Evolutionary conservation across 1,140 invertebrate species (phyloP), one percentile per base, ranked within the genome.

Genomic region (Hyles euphorbiae): DNA sequence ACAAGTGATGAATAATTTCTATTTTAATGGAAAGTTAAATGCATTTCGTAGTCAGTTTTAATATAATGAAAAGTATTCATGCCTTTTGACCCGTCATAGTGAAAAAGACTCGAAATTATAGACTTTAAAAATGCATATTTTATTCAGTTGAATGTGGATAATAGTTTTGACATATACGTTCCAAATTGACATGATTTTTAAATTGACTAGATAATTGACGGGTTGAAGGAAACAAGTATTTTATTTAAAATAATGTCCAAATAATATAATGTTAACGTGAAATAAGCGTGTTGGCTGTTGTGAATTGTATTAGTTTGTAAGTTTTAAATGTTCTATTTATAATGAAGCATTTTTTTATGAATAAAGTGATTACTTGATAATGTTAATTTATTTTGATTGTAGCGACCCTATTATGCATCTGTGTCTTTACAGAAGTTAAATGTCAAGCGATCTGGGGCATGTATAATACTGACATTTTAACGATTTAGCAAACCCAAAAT

Each of bases 271-370:
- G 34, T 47, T 48, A 48, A 56, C 46, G 62, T 69, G 58, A 46
- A 61, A 54, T 44, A 44, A 54, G 40, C 34, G 58, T 71, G 69
- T 67, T 61, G 73, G 74, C 69, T 81, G 74, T 83, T 86, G 67
- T 76, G 77, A 74, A 69, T 77, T 78, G 64, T 81, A 73, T 60
- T 75, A 57, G 61, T 67, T 40, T 40, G 60, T 72, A 75, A 76
- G 71, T 73, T 78, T 68, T 70, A 67, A 73, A 82, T 76, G 74
- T 85, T 78, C 65, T 79, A 83, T 87, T 85, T 85, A 85, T 81
- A 86, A 76, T 75, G 74, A 85, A 66, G 73, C 77, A 84, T 87
- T 85, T 86, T 84, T 78, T 76, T 71, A 74, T 78, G 64, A 68
- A 87, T 83, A 82, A 85, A 85, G 83, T 58, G 55, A 70, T 76